Evolutionary conservation across 1,140 invertebrate genomes (phyloP).

Genomic region (Orussus abietinus): DNA sequence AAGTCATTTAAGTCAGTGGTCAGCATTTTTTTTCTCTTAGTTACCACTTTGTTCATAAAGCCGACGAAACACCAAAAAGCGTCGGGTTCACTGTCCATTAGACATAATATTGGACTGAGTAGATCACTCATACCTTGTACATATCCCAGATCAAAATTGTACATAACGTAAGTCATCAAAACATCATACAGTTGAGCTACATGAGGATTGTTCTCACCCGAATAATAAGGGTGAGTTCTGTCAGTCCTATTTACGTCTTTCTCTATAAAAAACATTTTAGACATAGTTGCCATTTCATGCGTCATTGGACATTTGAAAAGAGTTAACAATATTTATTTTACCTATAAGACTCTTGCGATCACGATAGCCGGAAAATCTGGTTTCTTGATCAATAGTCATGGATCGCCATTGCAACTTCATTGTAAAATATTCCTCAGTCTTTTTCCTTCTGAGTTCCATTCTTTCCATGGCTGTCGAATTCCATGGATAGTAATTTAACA

Average conservation of each 20-base stretch:
- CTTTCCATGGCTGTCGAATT: conserved; percentile 71
- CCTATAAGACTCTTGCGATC: conserved; percentile 92
- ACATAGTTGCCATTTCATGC: too few relatives aligned
- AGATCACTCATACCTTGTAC: conserved; percentile 98
- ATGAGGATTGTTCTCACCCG: conserved; percentile 88
- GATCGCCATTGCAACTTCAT: conserved; percentile 98
- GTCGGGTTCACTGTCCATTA: conserved; percentile 90
- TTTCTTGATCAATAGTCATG: conserved; percentile 83
- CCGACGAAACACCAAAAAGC: conserved; percentile 99
- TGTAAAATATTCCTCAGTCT: conserved; percentile 83
- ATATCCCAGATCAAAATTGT: conserved; percentile 97
- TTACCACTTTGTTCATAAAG: conserved; percentile 94
- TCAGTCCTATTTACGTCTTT: conserved; percentile 98
- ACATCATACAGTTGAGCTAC: conserved; percentile 83
- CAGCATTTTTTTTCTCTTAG: conserved; percentile 30
- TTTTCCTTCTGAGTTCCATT: conserved; percentile 64
- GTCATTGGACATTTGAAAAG: too few relatives aligned
- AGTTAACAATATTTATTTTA: conserved; percentile 36
- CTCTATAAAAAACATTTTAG: conserved; percentile 58
- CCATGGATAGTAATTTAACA: conserved; percentile 88
- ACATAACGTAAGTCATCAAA: conserved; percentile 99
- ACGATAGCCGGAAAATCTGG: conserved; percentile 81
- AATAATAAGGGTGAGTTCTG: conserved; percentile 84
- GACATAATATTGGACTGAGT: conserved; percentile 85
- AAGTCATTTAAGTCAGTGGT: background rate